Evolutionary conservation across 2,888 invertebrate species (phyloP), one percentile per base, ranked within the genome.

Genomic region (Heptascelio sp.): DNA sequence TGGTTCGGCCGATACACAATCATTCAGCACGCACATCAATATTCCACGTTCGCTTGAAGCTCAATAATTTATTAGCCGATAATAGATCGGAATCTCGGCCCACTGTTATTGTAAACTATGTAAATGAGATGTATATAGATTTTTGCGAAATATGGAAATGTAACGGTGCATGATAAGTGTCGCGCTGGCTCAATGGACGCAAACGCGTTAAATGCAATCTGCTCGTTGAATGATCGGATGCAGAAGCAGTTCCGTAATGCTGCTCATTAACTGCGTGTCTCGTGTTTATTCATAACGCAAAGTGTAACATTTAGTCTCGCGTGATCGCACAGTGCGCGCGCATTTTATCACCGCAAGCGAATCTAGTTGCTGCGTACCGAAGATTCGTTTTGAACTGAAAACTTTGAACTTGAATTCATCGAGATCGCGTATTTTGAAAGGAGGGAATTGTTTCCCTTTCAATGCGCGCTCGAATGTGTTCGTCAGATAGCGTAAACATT

Each of bases 241-340:
- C 34, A 55, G 60, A 64, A 75, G 65, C 60, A 71, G 70, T 57
- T 64, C 70, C 34, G 64, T 72, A 72, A 73, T 78, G 64, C 37
- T 65, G 68, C 53, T 83, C 75, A 83, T 83, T 83, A 71, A 73
- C 57, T 26, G 59, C 60, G 19, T 59, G 67, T 46, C 60, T 75
- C 59, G 79, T 83, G 71, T 79, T 75, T 79, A 83, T 83, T 83
- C 83, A 79, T 78, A 51, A 25, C 2, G 60, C 67, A 60, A 65
- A 78, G 75, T 75, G 26, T 83, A 70, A 34, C 78, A 78, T 73
- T 73, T 64, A 62, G 60, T 30, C 19, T 60, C 70, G 37, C 57
- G 57, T 49, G 64, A 73, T 80, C 60, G 68, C 67, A 80, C 73
- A 80, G 43, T 80, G 49, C 19, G 43, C 37, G n/a, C n/a, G n/a